Conservation (phyloP, 2,113 vertebrate species). For the Tichodroma muraria region DNA sequence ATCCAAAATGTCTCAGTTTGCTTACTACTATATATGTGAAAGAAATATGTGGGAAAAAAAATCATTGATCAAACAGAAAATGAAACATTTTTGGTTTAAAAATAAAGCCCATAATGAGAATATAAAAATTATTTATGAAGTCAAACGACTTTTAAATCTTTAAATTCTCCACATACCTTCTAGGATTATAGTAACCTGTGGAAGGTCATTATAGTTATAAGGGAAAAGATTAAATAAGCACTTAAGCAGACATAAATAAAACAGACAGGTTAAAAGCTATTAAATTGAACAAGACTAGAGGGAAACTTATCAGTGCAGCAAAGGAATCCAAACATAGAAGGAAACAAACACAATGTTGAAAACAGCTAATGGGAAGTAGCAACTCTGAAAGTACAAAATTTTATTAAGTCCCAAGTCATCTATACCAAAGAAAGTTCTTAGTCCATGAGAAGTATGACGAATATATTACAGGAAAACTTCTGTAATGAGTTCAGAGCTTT, state of each 20-base stretch:
- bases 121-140: conserved; percentile 67
- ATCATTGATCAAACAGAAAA: not conserved
- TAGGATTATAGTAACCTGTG: conserved; percentile 68
- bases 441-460: not conserved
- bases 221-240: conserved; percentile 66
- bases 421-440: not conserved
- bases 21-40: not conserved
- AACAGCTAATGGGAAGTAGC: not conserved
- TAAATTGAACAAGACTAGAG: conserved; percentile 41
- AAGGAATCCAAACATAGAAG: conserved; percentile 28
- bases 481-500: not conserved
- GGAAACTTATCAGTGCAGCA: conserved; percentile 19
- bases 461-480: not conserved
- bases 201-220: conserved; percentile 68
- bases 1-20: not conserved
- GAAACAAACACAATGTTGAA: not conserved
- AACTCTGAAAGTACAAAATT: not conserved
- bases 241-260: conserved; percentile 67
- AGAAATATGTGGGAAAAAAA: not conserved
- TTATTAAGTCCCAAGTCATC: not conserved
- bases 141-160: conserved; percentile 67
- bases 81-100: not conserved
- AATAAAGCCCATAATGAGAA: conserved; percentile 9
- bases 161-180: conserved; percentile 62
- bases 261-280: conserved; percentile 63